Evolutionary conservation across 2,797 vertebrate species (phyloP).

Genomic region (Onychomys arenicola): DNA sequence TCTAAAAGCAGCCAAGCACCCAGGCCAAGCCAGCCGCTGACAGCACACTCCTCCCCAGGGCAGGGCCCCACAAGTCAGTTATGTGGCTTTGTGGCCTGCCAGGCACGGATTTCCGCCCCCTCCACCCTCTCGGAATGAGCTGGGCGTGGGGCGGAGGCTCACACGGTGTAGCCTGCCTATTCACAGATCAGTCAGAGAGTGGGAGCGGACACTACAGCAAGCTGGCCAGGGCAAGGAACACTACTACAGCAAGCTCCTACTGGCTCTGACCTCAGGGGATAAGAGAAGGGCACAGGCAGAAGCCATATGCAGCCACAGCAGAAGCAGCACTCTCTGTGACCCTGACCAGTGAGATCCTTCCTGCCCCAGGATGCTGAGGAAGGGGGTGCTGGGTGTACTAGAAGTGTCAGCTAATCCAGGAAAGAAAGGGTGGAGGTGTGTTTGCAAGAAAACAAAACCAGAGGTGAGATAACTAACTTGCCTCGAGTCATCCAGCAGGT

Average conservation of each 20-base stretch:
- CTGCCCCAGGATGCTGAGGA: neutral
- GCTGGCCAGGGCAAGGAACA: constrained; percentile 32
- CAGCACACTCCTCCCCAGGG: neutral
- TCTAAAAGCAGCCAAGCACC: neutral
- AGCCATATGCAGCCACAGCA: neutral
- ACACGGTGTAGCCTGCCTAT: neutral
- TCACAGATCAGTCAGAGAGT: neutral
- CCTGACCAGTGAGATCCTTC: neutral
- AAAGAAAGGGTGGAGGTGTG: neutral
- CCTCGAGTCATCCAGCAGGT: neutral
- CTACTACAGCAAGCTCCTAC: neutral
- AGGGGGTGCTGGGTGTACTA: accelerated
- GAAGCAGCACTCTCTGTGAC: neutral
- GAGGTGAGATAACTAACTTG: neutral
- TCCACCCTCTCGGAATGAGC: constrained; percentile 79
- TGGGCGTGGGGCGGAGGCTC: neutral
- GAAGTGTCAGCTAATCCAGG: neutral
- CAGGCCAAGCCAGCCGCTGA: neutral
- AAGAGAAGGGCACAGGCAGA: neutral
- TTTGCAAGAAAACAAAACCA: neutral
- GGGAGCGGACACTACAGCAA: neutral
- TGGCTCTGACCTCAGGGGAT: neutral
- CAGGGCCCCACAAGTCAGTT: constrained; percentile 73
- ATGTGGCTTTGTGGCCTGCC: constrained; percentile 81
- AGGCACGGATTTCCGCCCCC: constrained; percentile 80